Evolutionary conservation across 2,797 vertebrate genomes (phyloP).

Genomic region (Alca torda): DNA sequence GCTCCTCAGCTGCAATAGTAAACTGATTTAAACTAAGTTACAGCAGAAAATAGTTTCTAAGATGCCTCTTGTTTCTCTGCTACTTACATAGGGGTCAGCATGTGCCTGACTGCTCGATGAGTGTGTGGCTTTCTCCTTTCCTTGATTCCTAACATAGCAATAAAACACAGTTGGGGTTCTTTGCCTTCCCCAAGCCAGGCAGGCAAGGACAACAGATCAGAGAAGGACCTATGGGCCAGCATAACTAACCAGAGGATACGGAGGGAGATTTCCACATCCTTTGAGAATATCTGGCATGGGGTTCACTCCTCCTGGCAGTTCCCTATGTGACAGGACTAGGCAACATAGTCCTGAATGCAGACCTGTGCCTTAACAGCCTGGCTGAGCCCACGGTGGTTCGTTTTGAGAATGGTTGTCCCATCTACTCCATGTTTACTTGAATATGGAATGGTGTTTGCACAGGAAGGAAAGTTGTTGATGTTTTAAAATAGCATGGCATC

Average conservation of each 20-base stretch:
- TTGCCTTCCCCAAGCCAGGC: background rate
- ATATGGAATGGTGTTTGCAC: background rate
- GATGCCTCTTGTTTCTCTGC: background rate
- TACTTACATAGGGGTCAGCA: background rate
- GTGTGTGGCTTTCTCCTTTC: background rate
- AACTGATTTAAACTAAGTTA: background rate
- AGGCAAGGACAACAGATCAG: background rate
- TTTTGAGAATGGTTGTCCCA: background rate
- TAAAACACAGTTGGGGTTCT: background rate
- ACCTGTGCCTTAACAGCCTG: background rate
- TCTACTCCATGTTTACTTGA: background rate
- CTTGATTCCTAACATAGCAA: background rate
- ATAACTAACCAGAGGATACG: background rate
- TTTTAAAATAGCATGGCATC: background rate
- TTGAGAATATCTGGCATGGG: background rate
- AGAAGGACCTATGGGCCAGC: background rate
- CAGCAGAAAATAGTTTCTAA: background rate
- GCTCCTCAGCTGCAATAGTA: background rate
- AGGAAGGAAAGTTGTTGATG: background rate
- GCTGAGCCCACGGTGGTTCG: background rate
- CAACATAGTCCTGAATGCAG: background rate
- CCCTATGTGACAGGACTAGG: fast-evolving
- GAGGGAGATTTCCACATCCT: background rate
- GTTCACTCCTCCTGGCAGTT: background rate
- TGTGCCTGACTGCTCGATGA: background rate